A percentile compares a stretch with the other conserved stretches of the same genome.
Conservation (phyloP, 2,888 invertebrate genomes). For the Gari tellinella region DNA sequence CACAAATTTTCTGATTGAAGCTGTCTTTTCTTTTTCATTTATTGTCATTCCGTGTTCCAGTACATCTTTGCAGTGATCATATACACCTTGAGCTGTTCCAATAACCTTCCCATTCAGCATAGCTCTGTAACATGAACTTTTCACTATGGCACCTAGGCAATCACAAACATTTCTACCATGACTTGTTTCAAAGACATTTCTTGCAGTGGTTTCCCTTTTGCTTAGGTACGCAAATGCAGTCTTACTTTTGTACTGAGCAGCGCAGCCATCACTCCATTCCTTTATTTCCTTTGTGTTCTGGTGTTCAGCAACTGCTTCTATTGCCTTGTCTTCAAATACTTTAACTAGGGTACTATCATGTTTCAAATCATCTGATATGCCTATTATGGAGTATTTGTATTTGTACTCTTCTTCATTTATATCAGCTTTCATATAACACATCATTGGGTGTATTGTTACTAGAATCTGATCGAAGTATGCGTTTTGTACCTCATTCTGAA, state of each 20-base stretch:
- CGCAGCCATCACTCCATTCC: slow-evolving; percentile 46
- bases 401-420: slow-evolving; percentile 1
- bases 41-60: slow-evolving; percentile 2
- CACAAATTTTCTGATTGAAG: slow-evolving; percentile 20
- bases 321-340: slow-evolving; percentile 10
- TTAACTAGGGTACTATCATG: slow-evolving; percentile 26
- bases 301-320: slow-evolving; percentile 6
- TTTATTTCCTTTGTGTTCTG: slow-evolving; percentile 6
- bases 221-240: slow-evolving; percentile 26
- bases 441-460: slow-evolving; percentile 21
- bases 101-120: slow-evolving; percentile 23
- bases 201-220: slow-evolving; percentile 2
- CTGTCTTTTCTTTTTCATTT: slow-evolving; percentile 19
- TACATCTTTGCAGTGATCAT: slow-evolving; percentile 15
- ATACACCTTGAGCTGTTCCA: slow-evolving; percentile 8
- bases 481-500: slow-evolving; percentile 20
- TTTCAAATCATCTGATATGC: slow-evolving; percentile 19
- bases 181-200: slow-evolving; percentile 19
- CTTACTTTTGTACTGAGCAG: slow-evolving; percentile 43
- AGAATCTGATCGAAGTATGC: slow-evolving; percentile 18
- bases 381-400: slow-evolving; percentile 11
- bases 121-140: slow-evolving; percentile 31
- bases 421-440: slow-evolving; percentile 17
- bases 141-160: slow-evolving; percentile 27
- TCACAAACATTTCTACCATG: slow-evolving; percentile 35